Conservation (phyloP, 2,888 invertebrate species). For the Rapana venosa region DNA sequence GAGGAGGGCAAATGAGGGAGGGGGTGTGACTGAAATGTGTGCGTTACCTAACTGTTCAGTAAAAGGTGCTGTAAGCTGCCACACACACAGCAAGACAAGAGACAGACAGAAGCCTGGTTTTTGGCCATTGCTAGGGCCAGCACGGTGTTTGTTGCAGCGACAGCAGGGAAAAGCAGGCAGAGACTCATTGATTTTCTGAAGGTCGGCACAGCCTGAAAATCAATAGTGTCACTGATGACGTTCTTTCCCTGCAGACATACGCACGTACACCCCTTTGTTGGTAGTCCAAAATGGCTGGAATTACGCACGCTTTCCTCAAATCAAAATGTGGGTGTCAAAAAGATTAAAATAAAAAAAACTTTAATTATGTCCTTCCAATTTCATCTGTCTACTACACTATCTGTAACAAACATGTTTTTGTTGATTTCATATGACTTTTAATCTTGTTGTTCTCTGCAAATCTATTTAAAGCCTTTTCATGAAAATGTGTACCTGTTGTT, state of each 20-base stretch:
- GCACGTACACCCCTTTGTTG: not conserved
- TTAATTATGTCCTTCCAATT: not conserved
- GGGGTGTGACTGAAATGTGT: too few relatives aligned
- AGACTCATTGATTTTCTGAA: constrained; percentile 9
- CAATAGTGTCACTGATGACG: constrained; percentile 21
- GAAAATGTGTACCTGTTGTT: not conserved
- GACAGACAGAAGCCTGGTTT: not conserved
- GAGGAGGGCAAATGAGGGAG: too few relatives aligned
- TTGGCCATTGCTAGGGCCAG: not conserved
- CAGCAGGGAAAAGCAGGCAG: not conserved
- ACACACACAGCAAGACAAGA: not conserved
- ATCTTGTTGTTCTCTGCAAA: not conserved
- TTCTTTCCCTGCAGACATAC: constrained; percentile 1
- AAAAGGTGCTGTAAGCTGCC: too few relatives aligned
- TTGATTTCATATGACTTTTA: not conserved
- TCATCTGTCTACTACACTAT: not conserved
- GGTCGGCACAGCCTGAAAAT: constrained; percentile 13
- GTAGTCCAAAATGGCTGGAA: not conserved
- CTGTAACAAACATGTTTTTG: not conserved
- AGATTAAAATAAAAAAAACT: not conserved
- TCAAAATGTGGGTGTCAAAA: constrained; percentile 3
- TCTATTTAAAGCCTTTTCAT: not conserved
- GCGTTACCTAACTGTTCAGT: too few relatives aligned
- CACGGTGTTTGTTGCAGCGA: not conserved
- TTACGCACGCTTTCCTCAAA: not conserved